Base-by-base conservation (phyloP, 2,888 invertebrate species). In the Synanthedon vespiformis region DNA sequence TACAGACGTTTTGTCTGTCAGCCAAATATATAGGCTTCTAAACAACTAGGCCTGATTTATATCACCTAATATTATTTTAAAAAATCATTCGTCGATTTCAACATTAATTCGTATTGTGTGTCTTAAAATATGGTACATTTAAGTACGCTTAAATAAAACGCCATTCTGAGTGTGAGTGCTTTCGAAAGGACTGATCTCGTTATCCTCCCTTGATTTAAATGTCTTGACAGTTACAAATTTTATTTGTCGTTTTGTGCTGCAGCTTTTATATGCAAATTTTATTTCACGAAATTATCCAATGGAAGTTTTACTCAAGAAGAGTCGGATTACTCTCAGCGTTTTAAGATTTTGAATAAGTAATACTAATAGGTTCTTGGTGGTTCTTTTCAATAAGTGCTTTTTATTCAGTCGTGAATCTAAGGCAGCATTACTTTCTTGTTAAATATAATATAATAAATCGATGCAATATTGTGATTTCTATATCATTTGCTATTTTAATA, bases 141-240 rank as follows among this genome's bases (percentile, higher is more conserved):
- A 77, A 80, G 80, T 80, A 73, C 75, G 74, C 79, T 75, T 70
- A 72, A 73, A 67, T 63, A 66, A 66, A 68, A 68, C 70, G 68
- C 66, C 71, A 68, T 63, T 63, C 63, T 44, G 13, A 44, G 44
- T 22, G 48, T 61, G 63, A 74, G 68, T 68, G 70, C 74, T 73
- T 73, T 75, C 70, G 61, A 67, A 71, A 72, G 68, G 69, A 74
- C 54, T 57, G 57, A 72, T 74, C 72, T 81, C 77, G 77, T 81
- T 80, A 80, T 65, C 65, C 71, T 60, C 59, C 74, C 72, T 69
- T 74, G 76, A 79, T 83, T 83, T 80, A 81, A 80, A 77, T 72
- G 80, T 77, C 80, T 76, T 80, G 82, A 81, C 83, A 84, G 76
- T 75, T 77, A 74, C 76, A 74, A 72, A 77, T 81, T 77, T 80